Evolutionary conservation across 2,797 vertebrate genomes (phyloP).

Genomic region (Cephalopachus bancanus): DNA sequence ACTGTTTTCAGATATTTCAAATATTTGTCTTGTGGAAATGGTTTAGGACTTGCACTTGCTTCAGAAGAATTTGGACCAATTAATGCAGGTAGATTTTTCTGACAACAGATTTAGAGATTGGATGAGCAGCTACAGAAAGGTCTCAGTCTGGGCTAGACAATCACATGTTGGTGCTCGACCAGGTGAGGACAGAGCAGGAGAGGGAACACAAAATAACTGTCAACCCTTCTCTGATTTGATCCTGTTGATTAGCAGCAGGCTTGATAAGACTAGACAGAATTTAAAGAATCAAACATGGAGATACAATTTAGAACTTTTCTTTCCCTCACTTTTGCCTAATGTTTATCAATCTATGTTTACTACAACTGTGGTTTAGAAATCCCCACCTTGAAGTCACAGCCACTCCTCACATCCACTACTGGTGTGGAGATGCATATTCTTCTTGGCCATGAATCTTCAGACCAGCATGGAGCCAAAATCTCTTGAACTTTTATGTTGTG

Average conservation of each 20-base stretch:
- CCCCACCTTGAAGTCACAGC: not conserved
- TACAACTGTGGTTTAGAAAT: not conserved
- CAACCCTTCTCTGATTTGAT: not conserved
- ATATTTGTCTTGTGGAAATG: not conserved
- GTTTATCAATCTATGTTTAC: not conserved
- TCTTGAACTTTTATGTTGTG: not conserved
- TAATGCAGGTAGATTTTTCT: not conserved
- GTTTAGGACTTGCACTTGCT: not conserved
- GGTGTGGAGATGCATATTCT: not conserved
- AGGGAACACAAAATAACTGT: not conserved
- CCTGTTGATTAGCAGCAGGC: not conserved
- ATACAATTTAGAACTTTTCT: not conserved
- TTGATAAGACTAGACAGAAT: not conserved
- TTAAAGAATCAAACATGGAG: not conserved
- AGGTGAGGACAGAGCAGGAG: not conserved
- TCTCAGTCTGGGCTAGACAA: not conserved
- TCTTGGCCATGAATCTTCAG: not conserved
- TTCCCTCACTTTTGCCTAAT: not conserved
- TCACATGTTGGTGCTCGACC: not conserved
- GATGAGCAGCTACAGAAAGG: not conserved
- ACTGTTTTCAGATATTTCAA: not conserved
- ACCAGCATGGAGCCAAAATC: not conserved
- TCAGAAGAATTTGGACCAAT: not conserved
- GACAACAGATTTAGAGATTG: not conserved
- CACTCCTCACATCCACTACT: not conserved